phyloP scores from a whole-genome alignment of 2,113 vertebrate genomes.

The Sminthopsis crassicaudata region DNA sequence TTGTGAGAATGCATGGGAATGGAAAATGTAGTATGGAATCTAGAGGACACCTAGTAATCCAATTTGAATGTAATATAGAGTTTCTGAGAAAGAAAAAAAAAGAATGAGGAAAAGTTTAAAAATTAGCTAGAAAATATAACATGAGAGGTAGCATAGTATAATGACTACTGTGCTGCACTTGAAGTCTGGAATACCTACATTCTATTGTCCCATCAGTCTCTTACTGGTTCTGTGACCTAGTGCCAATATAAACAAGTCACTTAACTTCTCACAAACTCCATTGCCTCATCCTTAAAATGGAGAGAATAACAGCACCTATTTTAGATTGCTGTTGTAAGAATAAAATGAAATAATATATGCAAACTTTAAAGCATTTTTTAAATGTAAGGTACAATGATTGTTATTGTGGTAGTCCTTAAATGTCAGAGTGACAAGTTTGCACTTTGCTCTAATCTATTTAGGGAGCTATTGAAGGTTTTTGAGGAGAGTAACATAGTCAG shows the following conservation, averaged over 20 bases:
- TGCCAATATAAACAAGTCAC: background rate
- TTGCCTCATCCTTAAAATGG: constrained; percentile 13
- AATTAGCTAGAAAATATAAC: background rate
- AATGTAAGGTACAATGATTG: background rate
- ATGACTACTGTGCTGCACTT: background rate
- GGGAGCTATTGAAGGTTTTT: background rate
- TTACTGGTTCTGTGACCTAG: background rate
- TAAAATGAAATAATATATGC: background rate
- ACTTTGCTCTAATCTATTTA: background rate
- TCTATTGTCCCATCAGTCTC: background rate
- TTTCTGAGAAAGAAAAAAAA: background rate
- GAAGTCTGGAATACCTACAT: background rate
- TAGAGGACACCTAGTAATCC: background rate
- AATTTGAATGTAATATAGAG: background rate
- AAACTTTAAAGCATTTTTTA: background rate
- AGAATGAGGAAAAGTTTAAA: background rate
- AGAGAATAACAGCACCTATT: background rate
- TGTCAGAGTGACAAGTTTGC: background rate
- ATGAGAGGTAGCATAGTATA: background rate
- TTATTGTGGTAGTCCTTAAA: background rate
- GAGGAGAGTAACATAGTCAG: background rate
- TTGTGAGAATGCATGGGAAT: background rate
- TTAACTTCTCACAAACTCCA: background rate
- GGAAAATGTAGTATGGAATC: background rate
- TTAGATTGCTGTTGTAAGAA: background rate